Percentiles rank a stretch among this genome's conserved stretches.
Evolutionary conservation across 2,797 vertebrate genomes (phyloP).

Genomic region (Pseudomugil gertrudae): DNA sequence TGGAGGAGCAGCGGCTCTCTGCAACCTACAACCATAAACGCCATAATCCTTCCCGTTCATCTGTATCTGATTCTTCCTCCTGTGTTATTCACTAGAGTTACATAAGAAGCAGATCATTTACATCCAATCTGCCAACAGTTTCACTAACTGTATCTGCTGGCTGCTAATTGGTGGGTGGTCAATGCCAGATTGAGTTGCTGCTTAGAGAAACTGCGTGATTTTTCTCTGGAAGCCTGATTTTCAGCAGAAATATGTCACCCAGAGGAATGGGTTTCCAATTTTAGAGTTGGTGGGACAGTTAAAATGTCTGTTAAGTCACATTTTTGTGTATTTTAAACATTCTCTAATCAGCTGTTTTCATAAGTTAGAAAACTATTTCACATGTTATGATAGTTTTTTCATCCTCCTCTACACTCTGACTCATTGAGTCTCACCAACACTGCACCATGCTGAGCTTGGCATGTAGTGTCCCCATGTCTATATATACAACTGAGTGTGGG

Average conservation of each 20-base stretch:
- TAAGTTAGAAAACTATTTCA: constrained; percentile 8
- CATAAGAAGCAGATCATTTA: constrained; percentile 39
- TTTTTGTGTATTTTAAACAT: neutral
- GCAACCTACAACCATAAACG: neutral
- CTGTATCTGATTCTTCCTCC: constrained; percentile 11
- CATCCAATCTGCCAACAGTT: constrained; percentile 37
- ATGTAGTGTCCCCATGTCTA: constrained; percentile 57
- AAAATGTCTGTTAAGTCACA: neutral
- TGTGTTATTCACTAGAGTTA: constrained; percentile 43
- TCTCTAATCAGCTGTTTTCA: neutral
- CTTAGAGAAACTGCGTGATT: neutral
- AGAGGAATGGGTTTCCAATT: neutral
- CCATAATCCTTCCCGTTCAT: constrained; percentile 11
- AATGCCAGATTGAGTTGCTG: constrained; percentile 25
- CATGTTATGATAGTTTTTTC: constrained; percentile 21
- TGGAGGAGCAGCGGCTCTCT: no score
- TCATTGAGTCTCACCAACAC: constrained; percentile 59
- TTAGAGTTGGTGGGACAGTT: neutral
- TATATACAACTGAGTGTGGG: constrained; percentile 55
- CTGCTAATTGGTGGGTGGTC: constrained; percentile 44
- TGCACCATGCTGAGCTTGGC: constrained; percentile 43
- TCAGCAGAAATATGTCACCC: neutral
- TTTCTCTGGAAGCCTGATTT: neutral
- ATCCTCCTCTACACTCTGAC: constrained; percentile 42
- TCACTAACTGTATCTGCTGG: constrained; percentile 24